These are phyloP conservation scores for Labeo catla DNA, from an alignment of 2,113 vertebrate genomes.

Conservation along the genomic window DNA sequence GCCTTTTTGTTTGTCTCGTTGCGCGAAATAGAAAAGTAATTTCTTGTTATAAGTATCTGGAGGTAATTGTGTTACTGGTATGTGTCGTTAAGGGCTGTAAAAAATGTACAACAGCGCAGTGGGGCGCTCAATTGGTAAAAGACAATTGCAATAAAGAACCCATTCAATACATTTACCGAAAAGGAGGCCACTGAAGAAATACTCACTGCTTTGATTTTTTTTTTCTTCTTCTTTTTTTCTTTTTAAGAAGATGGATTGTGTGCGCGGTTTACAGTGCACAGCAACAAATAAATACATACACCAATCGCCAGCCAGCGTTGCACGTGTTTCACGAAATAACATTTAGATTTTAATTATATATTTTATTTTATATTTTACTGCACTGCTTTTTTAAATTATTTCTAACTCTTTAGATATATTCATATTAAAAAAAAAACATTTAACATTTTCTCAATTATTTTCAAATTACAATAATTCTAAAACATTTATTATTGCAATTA, in stretches of 20 bases:
- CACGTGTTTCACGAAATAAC: conserved; percentile 34
- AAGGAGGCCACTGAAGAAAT: conserved; percentile 79
- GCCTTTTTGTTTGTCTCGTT: conserved; percentile 69
- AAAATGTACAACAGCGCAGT: conserved; percentile 92
- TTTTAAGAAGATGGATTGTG: conserved; percentile 49
- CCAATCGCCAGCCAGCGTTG: background rate
- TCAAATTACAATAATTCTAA: no score
- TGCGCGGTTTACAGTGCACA: conserved; percentile 51
- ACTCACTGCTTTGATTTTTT: conserved; percentile 75
- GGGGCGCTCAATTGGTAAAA: conserved; percentile 92
- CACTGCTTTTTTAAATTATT: background rate
- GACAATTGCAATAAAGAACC: conserved; percentile 88
- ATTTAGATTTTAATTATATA: background rate
- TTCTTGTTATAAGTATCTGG: conserved; percentile 90
- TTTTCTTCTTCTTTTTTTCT: background rate
- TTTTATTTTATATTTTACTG: background rate
- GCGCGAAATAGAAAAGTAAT: conserved; percentile 84
- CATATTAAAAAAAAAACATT: no score
- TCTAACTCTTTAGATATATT: background rate
- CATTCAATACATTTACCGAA: conserved; percentile 81
- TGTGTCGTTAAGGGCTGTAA: conserved; percentile 94
- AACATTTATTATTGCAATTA: background rate
- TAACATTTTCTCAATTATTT: no score
- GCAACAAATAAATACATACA: conserved; percentile 51
- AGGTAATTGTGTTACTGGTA: conserved; percentile 91